Evolutionary conservation across 2,797 vertebrate genomes (phyloP).

Genomic region (Macropodus opercularis): DNA sequence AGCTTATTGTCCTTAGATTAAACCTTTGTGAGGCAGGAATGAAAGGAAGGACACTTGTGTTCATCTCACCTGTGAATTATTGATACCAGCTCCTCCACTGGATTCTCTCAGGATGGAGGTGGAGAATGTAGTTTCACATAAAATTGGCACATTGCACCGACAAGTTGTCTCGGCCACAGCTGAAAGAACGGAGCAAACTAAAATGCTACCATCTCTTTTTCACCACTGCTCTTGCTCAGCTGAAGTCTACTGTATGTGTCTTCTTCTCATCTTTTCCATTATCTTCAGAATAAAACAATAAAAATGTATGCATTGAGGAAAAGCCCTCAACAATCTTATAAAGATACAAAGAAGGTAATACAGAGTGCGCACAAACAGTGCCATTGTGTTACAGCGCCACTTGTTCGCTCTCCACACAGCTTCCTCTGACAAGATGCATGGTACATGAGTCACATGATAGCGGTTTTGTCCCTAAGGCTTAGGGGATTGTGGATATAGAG

Average conservation of each 20-base stretch:
- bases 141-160: slow-evolving; percentile 53
- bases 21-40: slow-evolving; percentile 64
- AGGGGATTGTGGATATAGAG: slow-evolving; percentile 32
- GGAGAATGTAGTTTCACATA: slow-evolving; percentile 58
- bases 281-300: slow-evolving; percentile 34
- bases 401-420: slow-evolving; percentile 43
- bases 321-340: slow-evolving; percentile 1
- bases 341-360: slow-evolving; percentile 14
- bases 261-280: slow-evolving; percentile 53
- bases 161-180: slow-evolving; percentile 45
- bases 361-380: no score
- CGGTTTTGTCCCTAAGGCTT: slow-evolving; percentile 51
- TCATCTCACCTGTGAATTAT: slow-evolving; percentile 81
- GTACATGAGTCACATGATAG: slow-evolving; percentile 45
- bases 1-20: slow-evolving; percentile 69
- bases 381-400: slow-evolving; percentile 50
- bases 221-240: slow-evolving; percentile 21
- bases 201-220: slow-evolving; percentile 54
- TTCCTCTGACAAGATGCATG: slow-evolving; percentile 48
- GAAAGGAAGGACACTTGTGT: slow-evolving; percentile 71
- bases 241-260: slow-evolving; percentile 55
- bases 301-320: slow-evolving; percentile 32
- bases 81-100: slow-evolving; percentile 71
- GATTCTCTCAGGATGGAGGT: slow-evolving; percentile 50
- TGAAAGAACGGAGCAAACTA: slow-evolving; percentile 33